Evolutionary conservation across 2,797 vertebrate genomes (phyloP), one percentile per base, ranked within the genome.

Genomic region (Falco rusticolus): DNA sequence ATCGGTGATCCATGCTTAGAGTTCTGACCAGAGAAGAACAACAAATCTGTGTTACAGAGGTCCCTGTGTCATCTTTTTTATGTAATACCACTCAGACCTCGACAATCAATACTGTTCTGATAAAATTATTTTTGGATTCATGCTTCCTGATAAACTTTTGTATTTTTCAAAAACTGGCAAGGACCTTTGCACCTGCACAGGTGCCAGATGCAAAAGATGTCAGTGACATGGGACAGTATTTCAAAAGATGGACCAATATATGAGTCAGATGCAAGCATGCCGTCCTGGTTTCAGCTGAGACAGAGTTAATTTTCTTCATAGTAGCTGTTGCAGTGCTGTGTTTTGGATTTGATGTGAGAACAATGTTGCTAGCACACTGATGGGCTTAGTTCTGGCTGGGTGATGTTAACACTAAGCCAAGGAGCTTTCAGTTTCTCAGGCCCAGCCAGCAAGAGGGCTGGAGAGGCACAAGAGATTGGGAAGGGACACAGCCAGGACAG

Each of bases 61-160:
- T 77, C 43, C 41, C 37, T 20, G 34, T 89, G 51, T 93, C 87
- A 89, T 83, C 51, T 41, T 70, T 85, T 85, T 85, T 63, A 56
- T 89, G 61, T 83, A 89, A 70, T 56, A 92, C n/a, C 37, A 50
- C 74, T 84, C 90, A 76, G 66, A 59, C 68, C 48, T 93, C 89
- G 87, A 80, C 89, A 90, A 83, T 93, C 39, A 85, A 34, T 85
- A 48, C n/a, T 17, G 10, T 50, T 89, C 84, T 47, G 60, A 91
- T 89, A 83, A 87, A 93, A 87, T 95, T 94, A 64, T 91, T 91
- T 89, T 96, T 89, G 71, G 68, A 93, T 94, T 89, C 75, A 63
- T 92, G 82, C 68, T 93, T 91, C 68, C 48, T 29, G 39, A 72
- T 43, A 51, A 94, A 76, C 28, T 71, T 93, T 11, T 31, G 10